These are phyloP conservation scores for Pontoporia blainvillei DNA, from an alignment of 2,113 vertebrate species.

Conservation along the genomic window DNA sequence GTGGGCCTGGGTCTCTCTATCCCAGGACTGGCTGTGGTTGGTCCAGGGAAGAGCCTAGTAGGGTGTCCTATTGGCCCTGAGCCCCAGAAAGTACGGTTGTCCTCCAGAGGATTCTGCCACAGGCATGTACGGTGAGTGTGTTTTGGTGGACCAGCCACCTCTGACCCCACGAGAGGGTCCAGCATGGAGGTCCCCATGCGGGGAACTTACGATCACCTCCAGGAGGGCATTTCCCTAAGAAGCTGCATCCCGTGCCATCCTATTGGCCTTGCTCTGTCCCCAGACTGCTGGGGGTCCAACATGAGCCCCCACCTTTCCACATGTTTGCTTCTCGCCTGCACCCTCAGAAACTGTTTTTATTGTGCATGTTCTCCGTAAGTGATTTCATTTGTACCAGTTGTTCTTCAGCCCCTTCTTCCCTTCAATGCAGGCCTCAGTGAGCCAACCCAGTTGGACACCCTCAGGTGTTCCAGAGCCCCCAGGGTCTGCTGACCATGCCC, in stretches of 20 bases:
- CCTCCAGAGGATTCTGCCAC: not conserved
- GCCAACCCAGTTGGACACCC: not conserved
- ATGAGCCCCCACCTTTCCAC: accelerated
- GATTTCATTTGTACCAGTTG: not conserved
- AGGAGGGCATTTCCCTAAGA: not conserved
- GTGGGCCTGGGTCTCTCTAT: not conserved
- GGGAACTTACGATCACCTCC: not conserved
- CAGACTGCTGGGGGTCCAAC: not conserved
- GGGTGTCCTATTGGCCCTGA: not conserved
- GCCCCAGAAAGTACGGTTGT: not conserved
- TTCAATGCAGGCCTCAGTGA: not conserved
- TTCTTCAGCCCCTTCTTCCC: not conserved
- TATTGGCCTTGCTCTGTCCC: not conserved
- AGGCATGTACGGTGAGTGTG: not conserved
- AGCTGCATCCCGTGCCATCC: not conserved
- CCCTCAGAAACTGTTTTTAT: not conserved
- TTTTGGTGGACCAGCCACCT: not conserved
- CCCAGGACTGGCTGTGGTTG: not conserved
- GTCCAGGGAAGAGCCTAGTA: not conserved
- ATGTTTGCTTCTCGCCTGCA: not conserved
- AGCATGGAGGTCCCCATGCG: not conserved
- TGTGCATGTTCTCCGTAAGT: not conserved
- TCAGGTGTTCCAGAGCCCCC: not conserved
- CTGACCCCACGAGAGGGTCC: not conserved
- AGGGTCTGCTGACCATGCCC: not conserved